phyloP scores from a whole-genome alignment of 2,888 invertebrate genomes.

The Serripes groenlandicus region DNA sequence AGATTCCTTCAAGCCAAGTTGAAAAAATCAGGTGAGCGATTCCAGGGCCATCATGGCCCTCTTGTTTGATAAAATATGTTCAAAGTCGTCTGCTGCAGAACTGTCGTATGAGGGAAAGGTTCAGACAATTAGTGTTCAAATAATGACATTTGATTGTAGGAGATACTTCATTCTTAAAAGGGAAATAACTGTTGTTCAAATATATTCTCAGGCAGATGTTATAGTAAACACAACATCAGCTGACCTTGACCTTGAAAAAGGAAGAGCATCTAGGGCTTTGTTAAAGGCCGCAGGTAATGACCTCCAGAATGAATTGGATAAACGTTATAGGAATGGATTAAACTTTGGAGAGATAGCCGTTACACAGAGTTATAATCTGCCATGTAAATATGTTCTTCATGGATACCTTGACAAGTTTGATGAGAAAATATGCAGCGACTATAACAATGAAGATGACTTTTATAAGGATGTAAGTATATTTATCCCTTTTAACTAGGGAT shows the following conservation, averaged over 20 bases:
- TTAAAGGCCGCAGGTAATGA: constrained; percentile 66
- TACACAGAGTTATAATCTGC: constrained; percentile 69
- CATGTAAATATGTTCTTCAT: constrained; percentile 69
- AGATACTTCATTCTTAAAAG: no score
- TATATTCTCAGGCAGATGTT: constrained; percentile 81
- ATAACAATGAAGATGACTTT: background rate
- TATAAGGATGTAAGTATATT: constrained; percentile 6
- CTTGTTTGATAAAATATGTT: no score
- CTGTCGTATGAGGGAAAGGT: no score
- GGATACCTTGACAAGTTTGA: constrained; percentile 65
- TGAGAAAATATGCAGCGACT: background rate
- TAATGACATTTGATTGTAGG: no score
- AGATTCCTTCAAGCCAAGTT: no score
- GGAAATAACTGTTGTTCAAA: no score
- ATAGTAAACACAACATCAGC: constrained; percentile 78
- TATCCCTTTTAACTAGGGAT: no score
- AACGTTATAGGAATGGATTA: constrained; percentile 69
- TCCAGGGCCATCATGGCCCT: no score
- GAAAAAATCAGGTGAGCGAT: no score
- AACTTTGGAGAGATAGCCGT: constrained; percentile 71
- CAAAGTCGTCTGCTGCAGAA: no score
- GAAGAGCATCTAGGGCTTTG: constrained; percentile 73
- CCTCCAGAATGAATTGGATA: constrained; percentile 71
- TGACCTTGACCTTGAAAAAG: constrained; percentile 71
- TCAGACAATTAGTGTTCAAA: no score